Base-by-base conservation (phyloP, 2,797 vertebrate genomes). In the Knipowitschia caucasica region DNA sequence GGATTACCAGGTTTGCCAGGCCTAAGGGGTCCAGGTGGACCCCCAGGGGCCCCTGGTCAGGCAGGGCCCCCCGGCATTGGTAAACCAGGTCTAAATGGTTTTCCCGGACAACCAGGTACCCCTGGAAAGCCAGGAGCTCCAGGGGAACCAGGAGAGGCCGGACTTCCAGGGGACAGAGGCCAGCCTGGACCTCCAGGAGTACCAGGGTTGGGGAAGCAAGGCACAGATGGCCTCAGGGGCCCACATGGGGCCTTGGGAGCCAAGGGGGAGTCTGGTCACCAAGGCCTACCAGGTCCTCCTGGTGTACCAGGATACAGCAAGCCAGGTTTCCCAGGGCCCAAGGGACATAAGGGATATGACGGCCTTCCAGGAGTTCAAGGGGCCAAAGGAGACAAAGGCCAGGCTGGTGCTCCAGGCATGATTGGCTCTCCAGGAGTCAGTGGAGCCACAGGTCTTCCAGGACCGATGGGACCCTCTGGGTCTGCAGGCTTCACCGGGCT, bases 271-370 rank as follows among this genome's bases (percentile, higher is more conserved):
- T 87, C 90, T 67, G 96, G 96, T 1, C 71, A 90, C 25, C 85
- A 89, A 1, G 96, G 96, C 59, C 81, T 96, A 57, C 94, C 93
- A 0, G 96, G 96, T 2, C 88, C 90, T 12, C 93, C 94, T 0
- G 96, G 96, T 0, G 66, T 92, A 31, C 93, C 93, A 0, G 96
- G 96, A 1, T 87, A 94, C 1, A 94, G 94, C 10, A 98, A 97
- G 73, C 92, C 93, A 2, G 96, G 96, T 18, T 95, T 92, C 62
- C 93, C 94, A 0, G 96, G 96, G 26, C 90, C 88, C 31, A 96
- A 95, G 72, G 96, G 96, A 34, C 94, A 96, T 50, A 93, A 92
- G 21, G 96, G 96, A 0, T 58, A 92, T 21, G 88, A 68, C 7
- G 96, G 96, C 15, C 61, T 91, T 63, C 91, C 91, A 0, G 96